phyloP scores from a whole-genome alignment of 2,113 vertebrate species.

The Vombatus ursinus region DNA sequence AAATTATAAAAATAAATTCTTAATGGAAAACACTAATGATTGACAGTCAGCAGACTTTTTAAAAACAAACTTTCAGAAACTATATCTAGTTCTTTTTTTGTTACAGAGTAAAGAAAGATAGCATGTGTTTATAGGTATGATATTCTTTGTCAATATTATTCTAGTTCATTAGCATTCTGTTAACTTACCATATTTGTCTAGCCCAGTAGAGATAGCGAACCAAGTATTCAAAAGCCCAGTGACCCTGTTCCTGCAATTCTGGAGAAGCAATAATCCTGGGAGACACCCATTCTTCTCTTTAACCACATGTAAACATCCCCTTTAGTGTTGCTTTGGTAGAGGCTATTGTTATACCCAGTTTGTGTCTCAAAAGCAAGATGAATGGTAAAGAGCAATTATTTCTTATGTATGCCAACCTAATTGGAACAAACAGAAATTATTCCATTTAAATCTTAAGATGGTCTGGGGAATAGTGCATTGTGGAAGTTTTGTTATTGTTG shows the following conservation, averaged over 20 bases:
- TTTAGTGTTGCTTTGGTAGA: conserved; percentile 84
- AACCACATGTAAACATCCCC: conserved; percentile 79
- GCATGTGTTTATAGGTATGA: not conserved
- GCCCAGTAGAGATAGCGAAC: conserved; percentile 85
- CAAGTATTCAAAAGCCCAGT: conserved; percentile 85
- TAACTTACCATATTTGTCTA: conserved; percentile 79
- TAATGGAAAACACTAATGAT: not conserved
- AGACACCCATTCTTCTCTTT: conserved; percentile 47
- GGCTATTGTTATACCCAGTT: conserved; percentile 86
- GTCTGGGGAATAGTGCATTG: not conserved
- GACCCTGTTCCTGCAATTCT: conserved; percentile 77
- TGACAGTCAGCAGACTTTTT: not conserved
- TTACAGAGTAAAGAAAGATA: not conserved
- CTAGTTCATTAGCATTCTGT: not conserved
- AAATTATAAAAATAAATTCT: not conserved
- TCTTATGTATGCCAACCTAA: not conserved
- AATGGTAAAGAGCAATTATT: conserved; percentile 52
- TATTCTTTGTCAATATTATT: not conserved
- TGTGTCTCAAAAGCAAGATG: conserved; percentile 78
- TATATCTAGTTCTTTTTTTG: not conserved
- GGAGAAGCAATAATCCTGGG: conserved; percentile 61
- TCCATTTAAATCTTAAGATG: not conserved
- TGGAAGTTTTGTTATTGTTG: not conserved
- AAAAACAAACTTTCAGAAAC: not conserved
- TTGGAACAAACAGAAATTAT: not conserved